phyloP scores from a whole-genome alignment of 2,797 vertebrate species.

The Astyanax mexicanus region DNA sequence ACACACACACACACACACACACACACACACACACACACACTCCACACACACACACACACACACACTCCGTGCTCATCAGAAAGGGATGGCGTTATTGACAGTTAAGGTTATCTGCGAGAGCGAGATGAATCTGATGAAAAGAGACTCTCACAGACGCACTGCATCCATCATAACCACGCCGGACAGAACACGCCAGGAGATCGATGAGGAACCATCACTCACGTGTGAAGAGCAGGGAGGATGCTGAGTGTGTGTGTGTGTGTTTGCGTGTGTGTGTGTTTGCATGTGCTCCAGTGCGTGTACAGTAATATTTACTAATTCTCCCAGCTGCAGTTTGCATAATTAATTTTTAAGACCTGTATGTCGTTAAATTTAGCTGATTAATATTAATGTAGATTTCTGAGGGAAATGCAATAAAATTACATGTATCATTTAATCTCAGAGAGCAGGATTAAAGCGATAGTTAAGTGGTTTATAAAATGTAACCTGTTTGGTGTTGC shows the following conservation, averaged over 20 bases:
- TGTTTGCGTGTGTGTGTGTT: background rate
- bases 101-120: conserved; percentile 39
- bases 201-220: conserved; percentile 32
- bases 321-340: background rate
- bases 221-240: background rate
- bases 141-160: conserved; percentile 1
- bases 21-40: conserved; percentile 2
- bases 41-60: background rate
- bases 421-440: background rate
- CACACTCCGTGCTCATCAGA: conserved; percentile 18
- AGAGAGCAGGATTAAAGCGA: background rate
- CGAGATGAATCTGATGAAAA: conserved; percentile 39
- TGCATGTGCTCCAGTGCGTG: background rate
- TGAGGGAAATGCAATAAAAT: conserved; percentile 10
- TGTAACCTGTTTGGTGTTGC: too few species aligned
- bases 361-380: background rate
- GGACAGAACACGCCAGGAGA: conserved; percentile 11
- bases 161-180: conserved; percentile 9
- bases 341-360: background rate
- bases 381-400: conserved; percentile 26
- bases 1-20: background rate
- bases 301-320: conserved; percentile 6
- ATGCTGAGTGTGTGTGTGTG: background rate
- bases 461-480: too few species aligned
- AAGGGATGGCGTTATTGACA: conserved; percentile 37